A percentile compares a stretch with the other conserved stretches of the same genome.
Evolutionary conservation across 2,888 invertebrate genomes (phyloP).

Genomic region (Sminthurinus aureus): DNA sequence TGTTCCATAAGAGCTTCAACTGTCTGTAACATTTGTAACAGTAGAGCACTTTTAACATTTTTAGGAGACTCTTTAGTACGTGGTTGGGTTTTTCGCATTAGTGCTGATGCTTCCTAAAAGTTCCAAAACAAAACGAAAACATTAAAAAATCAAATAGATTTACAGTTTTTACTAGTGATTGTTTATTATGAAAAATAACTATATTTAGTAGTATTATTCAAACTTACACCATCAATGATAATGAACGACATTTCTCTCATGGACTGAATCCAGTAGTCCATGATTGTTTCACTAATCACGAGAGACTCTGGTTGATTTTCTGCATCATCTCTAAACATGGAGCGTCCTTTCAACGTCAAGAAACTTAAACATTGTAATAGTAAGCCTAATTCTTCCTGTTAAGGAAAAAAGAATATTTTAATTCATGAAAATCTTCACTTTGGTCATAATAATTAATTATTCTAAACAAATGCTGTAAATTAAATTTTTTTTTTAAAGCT

Average conservation of each 20-base stretch:
- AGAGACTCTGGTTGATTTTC: background rate
- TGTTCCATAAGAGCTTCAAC: conserved; percentile 53
- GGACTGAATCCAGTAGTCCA: background rate
- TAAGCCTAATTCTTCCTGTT: conserved; percentile 54
- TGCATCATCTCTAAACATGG: background rate
- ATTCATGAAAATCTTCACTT: no score
- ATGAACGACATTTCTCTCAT: background rate
- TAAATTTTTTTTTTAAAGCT: no score
- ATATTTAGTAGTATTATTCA: no score
- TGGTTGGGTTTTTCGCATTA: background rate
- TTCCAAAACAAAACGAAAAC: background rate
- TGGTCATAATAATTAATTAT: no score
- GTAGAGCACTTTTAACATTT: conserved; percentile 41
- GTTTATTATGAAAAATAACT: no score
- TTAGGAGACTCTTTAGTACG: conserved; percentile 43
- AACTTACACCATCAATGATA: conserved; percentile 40
- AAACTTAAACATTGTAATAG: conserved; percentile 17
- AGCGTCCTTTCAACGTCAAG: conserved; percentile 12
- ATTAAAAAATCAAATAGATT: background rate
- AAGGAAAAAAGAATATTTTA: no score
- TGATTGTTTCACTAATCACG: background rate
- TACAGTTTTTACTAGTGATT: background rate
- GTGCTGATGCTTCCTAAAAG: conserved; percentile 30
- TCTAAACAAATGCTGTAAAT: no score
- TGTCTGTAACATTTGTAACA: conserved; percentile 47